These are phyloP conservation scores for Cerceris rybyensis DNA, from an alignment of 2,888 invertebrate genomes.

Conservation along the genomic window DNA sequence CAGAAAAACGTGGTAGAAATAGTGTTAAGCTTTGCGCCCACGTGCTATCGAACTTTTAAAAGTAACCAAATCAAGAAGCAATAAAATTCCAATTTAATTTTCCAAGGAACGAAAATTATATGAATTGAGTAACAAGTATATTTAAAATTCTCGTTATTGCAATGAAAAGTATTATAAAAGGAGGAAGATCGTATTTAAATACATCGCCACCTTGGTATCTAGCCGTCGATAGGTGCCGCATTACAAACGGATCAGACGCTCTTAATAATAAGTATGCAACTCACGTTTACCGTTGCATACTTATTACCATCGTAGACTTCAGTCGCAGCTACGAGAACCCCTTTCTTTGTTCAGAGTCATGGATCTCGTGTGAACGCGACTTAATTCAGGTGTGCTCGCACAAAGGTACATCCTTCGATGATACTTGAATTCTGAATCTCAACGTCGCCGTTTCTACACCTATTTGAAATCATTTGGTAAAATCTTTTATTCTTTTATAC, in stretches of 20 bases:
- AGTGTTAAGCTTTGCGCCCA: no score
- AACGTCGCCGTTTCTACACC: neutral
- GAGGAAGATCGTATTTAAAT: constrained; percentile 22
- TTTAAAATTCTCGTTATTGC: constrained; percentile 1
- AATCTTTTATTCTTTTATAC: neutral
- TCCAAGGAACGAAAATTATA: neutral
- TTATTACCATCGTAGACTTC: constrained; percentile 31
- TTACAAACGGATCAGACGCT: constrained; percentile 52
- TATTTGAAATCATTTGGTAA: neutral
- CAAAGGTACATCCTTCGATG: constrained; percentile 64
- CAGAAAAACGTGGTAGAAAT: no score
- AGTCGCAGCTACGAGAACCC: constrained; percentile 13
- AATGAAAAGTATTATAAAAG: constrained; percentile 22
- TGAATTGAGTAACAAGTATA: constrained; percentile 4
- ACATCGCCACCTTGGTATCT: constrained; percentile 21
- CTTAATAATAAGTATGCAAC: constrained; percentile 49
- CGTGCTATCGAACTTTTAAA: no score
- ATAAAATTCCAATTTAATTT: no score
- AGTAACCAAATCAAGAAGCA: no score
- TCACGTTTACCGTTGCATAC: constrained; percentile 51
- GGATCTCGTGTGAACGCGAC: constrained; percentile 57
- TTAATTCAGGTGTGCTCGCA: constrained; percentile 67
- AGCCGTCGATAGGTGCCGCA: constrained; percentile 40
- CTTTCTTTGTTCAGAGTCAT: constrained; percentile 51
- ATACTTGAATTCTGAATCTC: constrained; percentile 45